A percentile compares a stretch with the other conserved stretches of the same genome.
phyloP scores from a whole-genome alignment of 1,140 invertebrate species.

The Heterodera schachtii region DNA sequence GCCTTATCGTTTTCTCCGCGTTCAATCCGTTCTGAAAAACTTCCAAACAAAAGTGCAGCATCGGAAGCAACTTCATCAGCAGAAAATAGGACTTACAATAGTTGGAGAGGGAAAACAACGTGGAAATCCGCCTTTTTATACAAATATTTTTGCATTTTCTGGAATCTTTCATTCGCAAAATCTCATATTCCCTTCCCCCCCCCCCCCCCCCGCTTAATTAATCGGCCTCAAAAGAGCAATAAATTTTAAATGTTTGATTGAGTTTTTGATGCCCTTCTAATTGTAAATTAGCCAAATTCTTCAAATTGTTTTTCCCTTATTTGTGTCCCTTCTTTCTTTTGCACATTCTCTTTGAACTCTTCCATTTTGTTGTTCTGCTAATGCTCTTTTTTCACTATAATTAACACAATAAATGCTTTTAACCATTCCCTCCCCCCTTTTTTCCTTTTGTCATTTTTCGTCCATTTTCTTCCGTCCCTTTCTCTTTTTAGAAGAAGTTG shows the following conservation, averaged over 20 bases:
- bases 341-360: not conserved
- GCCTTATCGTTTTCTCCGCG: constrained; percentile 65
- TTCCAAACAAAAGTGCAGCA: too few species aligned
- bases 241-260: too few species aligned
- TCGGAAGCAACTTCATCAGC: not conserved
- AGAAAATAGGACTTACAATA: not conserved
- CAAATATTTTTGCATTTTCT: not conserved
- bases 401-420: not conserved
- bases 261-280: too few species aligned
- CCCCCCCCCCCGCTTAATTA: too few species aligned
- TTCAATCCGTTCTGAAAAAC: constrained; percentile 57
- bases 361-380: not conserved
- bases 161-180: not conserved
- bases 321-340: not conserved
- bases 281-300: too few species aligned
- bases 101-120: too few species aligned
- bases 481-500: constrained; percentile 36
- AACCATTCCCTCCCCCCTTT: not conserved
- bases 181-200: not conserved
- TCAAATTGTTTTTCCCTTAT: not conserved
- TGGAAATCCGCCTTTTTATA: too few species aligned
- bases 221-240: too few species aligned
- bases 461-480: not conserved
- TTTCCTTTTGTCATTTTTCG: not conserved
- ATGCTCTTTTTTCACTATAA: not conserved